Conservation (phyloP, 2,888 invertebrate genomes). For the Apodemia zela region DNA sequence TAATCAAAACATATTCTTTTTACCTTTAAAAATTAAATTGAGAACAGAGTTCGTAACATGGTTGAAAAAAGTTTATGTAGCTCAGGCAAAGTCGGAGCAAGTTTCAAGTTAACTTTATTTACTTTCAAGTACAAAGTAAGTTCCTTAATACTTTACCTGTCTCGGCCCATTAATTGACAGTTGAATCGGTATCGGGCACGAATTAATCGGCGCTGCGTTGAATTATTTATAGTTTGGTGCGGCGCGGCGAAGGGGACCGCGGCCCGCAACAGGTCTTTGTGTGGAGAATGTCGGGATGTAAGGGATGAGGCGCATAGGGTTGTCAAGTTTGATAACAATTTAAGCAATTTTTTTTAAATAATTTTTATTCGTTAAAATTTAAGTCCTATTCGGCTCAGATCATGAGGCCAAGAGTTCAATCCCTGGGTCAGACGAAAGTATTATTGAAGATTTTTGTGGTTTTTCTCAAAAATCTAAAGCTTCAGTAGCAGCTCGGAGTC, state of each 20-base stretch:
- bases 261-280: conserved; percentile 58
- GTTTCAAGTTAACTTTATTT: neutral
- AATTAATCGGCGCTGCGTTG: conserved; percentile 68
- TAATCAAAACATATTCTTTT: too few relatives aligned
- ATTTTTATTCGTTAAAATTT: too few relatives aligned
- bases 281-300: conserved; percentile 27
- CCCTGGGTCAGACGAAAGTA: too few relatives aligned
- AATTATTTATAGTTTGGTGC: conserved; percentile 70
- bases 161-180: conserved; percentile 67
- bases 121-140: conserved; percentile 23
- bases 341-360: neutral
- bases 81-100: neutral
- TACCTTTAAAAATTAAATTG: too few relatives aligned
- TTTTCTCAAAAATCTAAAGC: too few relatives aligned
- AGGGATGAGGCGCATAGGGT: conserved; percentile 28
- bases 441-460: too few relatives aligned
- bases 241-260: conserved; percentile 36
- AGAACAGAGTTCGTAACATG: too few relatives aligned
- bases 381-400: too few relatives aligned
- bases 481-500: too few relatives aligned
- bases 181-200: conserved; percentile 69
- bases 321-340: conserved; percentile 2
- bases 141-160: conserved; percentile 35
- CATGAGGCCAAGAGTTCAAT: too few relatives aligned
- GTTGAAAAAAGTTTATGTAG: too few relatives aligned